Conservation (phyloP, 2,113 vertebrate species). For the Chaetura pelagica region DNA sequence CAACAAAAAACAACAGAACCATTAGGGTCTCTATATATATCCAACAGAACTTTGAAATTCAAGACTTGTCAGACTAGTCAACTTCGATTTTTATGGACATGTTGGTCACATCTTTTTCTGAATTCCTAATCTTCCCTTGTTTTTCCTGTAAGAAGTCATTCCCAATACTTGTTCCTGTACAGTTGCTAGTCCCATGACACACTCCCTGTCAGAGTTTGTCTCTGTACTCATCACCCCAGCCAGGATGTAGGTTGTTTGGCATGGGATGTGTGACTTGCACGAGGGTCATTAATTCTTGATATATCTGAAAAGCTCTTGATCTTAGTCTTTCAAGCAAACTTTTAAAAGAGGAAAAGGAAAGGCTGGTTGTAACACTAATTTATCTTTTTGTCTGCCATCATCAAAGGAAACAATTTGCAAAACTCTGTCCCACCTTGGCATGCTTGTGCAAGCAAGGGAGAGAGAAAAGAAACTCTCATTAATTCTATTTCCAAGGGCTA, state of each 20-base stretch:
- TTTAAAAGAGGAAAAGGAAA: background rate
- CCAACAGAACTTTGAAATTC: constrained; percentile 33
- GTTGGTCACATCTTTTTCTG: constrained; percentile 31
- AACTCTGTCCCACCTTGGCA: background rate
- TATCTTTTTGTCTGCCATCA: background rate
- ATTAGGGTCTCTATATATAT: background rate
- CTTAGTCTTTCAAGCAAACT: constrained; percentile 15
- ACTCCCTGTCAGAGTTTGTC: constrained; percentile 33
- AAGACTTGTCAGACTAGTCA: constrained; percentile 32
- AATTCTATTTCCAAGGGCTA: background rate
- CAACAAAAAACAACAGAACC: background rate
- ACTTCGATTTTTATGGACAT: constrained; percentile 34
- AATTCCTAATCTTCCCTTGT: constrained; percentile 30
- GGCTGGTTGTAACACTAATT: background rate
- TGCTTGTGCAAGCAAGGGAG: background rate
- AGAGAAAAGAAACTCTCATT: background rate
- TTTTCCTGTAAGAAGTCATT: constrained; percentile 56
- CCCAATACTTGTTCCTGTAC: constrained; percentile 45
- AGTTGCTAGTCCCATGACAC: constrained; percentile 37
- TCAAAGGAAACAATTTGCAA: background rate
- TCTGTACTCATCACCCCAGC: constrained; percentile 20
- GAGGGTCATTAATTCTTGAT: constrained; percentile 59
- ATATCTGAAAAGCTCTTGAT: constrained; percentile 31
- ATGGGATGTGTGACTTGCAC: background rate
- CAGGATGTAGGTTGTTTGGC: constrained; percentile 33